Conservation (phyloP, 2,888 invertebrate genomes). For the Folsomia candida region DNA sequence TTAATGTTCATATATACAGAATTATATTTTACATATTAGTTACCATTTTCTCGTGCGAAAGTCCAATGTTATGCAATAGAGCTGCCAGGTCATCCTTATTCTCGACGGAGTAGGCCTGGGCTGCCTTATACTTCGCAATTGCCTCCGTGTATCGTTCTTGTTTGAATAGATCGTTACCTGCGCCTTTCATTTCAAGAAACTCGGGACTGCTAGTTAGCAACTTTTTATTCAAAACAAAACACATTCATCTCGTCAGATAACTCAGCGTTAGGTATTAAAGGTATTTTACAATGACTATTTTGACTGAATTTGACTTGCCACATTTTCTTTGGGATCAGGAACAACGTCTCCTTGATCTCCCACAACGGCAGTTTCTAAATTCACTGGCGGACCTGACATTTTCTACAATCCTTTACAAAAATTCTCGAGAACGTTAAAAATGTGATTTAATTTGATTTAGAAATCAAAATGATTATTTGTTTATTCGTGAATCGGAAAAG, state of each 20-base stretch:
- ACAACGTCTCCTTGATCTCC: neutral
- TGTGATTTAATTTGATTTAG: no score
- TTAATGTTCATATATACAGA: no score
- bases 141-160: constrained; percentile 25
- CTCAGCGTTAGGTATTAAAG: no score
- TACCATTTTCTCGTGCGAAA: constrained; percentile 33
- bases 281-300: neutral
- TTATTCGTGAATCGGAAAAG: no score
- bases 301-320: neutral
- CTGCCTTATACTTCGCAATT: constrained; percentile 28
- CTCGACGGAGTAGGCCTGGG: constrained; percentile 1
- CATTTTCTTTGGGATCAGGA: neutral
- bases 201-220: no score
- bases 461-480: no score
- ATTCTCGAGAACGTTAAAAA: no score
- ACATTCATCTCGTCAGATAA: no score
- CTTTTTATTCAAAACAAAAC: no score
- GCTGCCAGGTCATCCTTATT: constrained; percentile 19
- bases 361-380: neutral
- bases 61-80: constrained; percentile 32
- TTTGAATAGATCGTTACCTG: constrained; percentile 27
- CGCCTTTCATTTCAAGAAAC: constrained; percentile 11
- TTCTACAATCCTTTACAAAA: no score
- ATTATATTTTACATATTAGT: no score
- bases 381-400: no score